phyloP scores from a whole-genome alignment of 2,113 vertebrate species.

The Zosterops pallidus region DNA sequence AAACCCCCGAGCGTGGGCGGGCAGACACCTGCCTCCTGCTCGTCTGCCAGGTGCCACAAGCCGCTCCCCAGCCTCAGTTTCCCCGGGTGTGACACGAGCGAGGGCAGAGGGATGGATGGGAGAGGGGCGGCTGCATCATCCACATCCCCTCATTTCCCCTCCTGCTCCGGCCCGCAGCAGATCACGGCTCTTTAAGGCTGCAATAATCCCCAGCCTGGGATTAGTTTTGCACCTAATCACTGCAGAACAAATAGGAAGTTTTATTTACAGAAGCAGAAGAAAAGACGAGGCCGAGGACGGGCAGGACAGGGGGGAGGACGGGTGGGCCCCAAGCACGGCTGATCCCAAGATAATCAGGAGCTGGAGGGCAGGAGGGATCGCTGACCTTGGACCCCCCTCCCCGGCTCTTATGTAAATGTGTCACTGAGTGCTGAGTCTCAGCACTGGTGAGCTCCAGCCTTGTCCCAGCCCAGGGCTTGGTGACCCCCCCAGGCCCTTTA shows the following conservation, averaged over 20 bases:
- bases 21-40: not conserved
- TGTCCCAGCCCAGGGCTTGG: not conserved
- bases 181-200: slow-evolving; percentile 55
- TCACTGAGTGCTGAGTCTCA: not conserved
- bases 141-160: slow-evolving; percentile 43
- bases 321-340: not conserved
- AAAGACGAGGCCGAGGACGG: not conserved
- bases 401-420: not conserved
- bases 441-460: not conserved
- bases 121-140: not conserved
- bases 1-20: not conserved
- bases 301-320: not conserved
- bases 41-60: accelerated
- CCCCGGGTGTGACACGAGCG: accelerated
- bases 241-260: slow-evolving; percentile 45
- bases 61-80: not conserved
- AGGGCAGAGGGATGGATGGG: not conserved
- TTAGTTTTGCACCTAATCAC: slow-evolving; percentile 69
- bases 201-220: slow-evolving; percentile 56
- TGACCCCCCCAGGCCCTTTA: not conserved
- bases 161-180: not conserved
- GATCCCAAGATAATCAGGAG: slow-evolving; percentile 54
- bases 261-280: slow-evolving; percentile 64
- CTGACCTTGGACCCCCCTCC: not conserved
- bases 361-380: not conserved